These are phyloP conservation scores for Lasioglossum oenotherae DNA, from an alignment of 2,888 invertebrate species.

Conservation along the genomic window DNA sequence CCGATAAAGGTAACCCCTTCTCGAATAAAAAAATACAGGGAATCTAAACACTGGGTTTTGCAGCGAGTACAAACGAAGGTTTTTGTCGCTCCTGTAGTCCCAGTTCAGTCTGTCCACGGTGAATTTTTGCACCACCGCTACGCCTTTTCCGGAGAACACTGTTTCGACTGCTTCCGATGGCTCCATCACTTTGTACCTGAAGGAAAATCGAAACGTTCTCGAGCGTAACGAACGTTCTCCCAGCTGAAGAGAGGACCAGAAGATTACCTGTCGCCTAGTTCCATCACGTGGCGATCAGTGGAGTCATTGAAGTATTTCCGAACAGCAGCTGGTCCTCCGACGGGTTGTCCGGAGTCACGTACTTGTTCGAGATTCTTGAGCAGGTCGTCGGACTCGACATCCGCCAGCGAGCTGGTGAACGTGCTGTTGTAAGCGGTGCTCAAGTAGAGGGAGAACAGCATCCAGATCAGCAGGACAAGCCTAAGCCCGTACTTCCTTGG, in stretches of 20 bases:
- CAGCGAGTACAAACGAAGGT: slow-evolving; percentile 43
- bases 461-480: slow-evolving; percentile 57
- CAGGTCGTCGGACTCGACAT: slow-evolving; percentile 25
- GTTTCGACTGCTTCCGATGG: slow-evolving; percentile 23
- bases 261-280: slow-evolving; percentile 48
- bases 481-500: slow-evolving; percentile 55
- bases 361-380: slow-evolving; percentile 48
- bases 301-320: slow-evolving; percentile 40
- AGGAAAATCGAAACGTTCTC: neutral
- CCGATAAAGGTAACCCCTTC: slow-evolving; percentile 48
- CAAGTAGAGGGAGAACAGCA: slow-evolving; percentile 48
- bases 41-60: slow-evolving; percentile 29
- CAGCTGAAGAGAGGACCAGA: neutral
- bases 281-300: slow-evolving; percentile 27
- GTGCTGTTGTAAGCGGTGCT: slow-evolving; percentile 54
- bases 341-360: slow-evolving; percentile 42
- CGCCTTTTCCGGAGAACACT: slow-evolving; percentile 26
- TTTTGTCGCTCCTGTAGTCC: slow-evolving; percentile 46
- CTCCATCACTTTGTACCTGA: slow-evolving; percentile 46
- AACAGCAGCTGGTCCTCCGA: slow-evolving; percentile 37
- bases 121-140: slow-evolving; percentile 40
- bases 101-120: slow-evolving; percentile 54
- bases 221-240: neutral
- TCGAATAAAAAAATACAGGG: slow-evolving; percentile 52
- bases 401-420: slow-evolving; percentile 59